These are phyloP conservation scores for Calosoma granatense DNA, from an alignment of 1,140 invertebrate genomes.

Conservation along the genomic window DNA sequence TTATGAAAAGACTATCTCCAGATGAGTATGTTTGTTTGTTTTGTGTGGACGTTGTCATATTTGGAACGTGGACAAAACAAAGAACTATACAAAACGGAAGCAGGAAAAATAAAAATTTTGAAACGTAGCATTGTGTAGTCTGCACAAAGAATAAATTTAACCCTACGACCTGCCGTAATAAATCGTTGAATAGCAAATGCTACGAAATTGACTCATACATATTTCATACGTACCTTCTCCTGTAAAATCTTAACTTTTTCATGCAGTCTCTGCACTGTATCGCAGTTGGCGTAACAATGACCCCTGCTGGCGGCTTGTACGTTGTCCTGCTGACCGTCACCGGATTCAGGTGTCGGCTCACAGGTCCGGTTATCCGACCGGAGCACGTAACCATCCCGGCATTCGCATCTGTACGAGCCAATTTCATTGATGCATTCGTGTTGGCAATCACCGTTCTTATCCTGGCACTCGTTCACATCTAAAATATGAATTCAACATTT, in stretches of 20 bases:
- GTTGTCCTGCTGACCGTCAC: constrained; percentile 23
- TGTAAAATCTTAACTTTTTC: constrained; percentile 44
- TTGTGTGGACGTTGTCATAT: no score
- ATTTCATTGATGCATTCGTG: constrained; percentile 49
- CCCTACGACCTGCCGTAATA: background rate
- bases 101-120: background rate
- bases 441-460: constrained; percentile 48
- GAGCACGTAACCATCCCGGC: constrained; percentile 39
- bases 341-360: constrained; percentile 25
- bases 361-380: constrained; percentile 50
- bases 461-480: constrained; percentile 62
- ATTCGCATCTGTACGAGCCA: constrained; percentile 46
- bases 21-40: no score
- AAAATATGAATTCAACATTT: constrained; percentile 10
- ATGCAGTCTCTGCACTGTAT: constrained; percentile 43
- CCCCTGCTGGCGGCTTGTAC: constrained; percentile 35
- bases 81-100: background rate
- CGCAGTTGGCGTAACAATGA: constrained; percentile 49
- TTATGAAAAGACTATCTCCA: no score
- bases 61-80: background rate
- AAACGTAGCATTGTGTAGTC: background rate
- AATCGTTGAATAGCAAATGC: background rate
- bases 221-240: constrained; percentile 34
- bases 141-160: constrained; percentile 2
- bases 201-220: background rate